phyloP scores from a whole-genome alignment of 2,888 invertebrate species.

The Thymelicus sylvestris region DNA sequence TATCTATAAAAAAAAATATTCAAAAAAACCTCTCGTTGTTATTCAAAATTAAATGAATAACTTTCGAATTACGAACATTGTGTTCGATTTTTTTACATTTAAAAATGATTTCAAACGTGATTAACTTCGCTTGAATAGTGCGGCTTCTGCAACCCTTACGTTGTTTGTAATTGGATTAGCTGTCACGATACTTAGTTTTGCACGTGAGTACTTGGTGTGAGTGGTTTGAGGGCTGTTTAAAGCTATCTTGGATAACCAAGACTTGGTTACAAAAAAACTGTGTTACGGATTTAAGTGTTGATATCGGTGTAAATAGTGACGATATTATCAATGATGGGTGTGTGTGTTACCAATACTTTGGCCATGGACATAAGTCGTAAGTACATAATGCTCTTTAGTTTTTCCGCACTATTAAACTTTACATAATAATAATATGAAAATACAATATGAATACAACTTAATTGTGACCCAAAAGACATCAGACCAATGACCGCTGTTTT shows the following conservation, averaged over 20 bases:
- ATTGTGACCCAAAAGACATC: too few relatives aligned
- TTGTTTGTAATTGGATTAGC: conserved; percentile 33
- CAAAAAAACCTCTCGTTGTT: not conserved
- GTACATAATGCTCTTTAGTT: conserved; percentile 47
- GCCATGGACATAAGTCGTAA: conserved; percentile 80
- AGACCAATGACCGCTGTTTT: too few relatives aligned
- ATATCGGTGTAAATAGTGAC: conserved; percentile 4
- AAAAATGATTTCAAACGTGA: conserved; percentile 19
- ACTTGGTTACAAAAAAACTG: not conserved
- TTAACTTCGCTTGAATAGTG: conserved; percentile 24
- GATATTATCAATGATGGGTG: conserved; percentile 60
- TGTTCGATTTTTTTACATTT: conserved; percentile 14
- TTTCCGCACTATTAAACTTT: too few relatives aligned
- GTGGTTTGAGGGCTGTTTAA: conserved; percentile 19
- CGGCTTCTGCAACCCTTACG: conserved; percentile 35
- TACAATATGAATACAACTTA: too few relatives aligned
- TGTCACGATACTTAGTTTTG: conserved; percentile 23
- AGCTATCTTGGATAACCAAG: conserved; percentile 3
- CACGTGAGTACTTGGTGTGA: conserved; percentile 22
- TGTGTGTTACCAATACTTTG: conserved; percentile 70
- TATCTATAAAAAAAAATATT: not conserved
- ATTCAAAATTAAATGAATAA: not conserved
- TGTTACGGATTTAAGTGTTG: not conserved
- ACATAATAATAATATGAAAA: too few relatives aligned
- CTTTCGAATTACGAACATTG: not conserved